A percentile compares a stretch with the other conserved stretches of the same genome.
These are phyloP conservation scores for Ridgeia piscesae DNA, from an alignment of 1,140 invertebrate genomes.

Conservation along the genomic window DNA sequence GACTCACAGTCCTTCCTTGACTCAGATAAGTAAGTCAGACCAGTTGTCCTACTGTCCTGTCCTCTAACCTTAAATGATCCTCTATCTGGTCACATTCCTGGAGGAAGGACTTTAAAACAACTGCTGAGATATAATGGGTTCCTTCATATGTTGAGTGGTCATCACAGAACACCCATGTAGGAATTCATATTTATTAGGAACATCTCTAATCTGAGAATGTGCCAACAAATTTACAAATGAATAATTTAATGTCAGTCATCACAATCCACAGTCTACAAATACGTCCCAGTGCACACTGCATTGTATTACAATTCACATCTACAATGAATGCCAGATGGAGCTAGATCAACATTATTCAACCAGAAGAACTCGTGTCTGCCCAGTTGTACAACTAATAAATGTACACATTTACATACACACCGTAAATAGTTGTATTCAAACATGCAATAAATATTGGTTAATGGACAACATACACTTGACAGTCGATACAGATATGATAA, in stretches of 20 bases:
- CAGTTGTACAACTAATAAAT: not conserved
- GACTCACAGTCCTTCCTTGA: too few species aligned
- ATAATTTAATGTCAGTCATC: not conserved
- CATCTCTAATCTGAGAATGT: constrained; percentile 7
- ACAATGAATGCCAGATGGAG: too few species aligned
- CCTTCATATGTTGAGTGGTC: not conserved
- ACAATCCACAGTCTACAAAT: not conserved
- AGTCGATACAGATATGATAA: not conserved
- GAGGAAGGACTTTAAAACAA: too few species aligned
- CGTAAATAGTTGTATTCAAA: not conserved
- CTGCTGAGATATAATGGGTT: not conserved
- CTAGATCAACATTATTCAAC: not conserved
- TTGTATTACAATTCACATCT: too few species aligned
- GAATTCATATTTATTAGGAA: not conserved
- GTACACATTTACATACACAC: not conserved
- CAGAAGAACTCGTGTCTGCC: not conserved
- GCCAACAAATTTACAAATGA: not conserved
- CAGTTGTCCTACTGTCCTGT: too few species aligned
- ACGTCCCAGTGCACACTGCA: not conserved
- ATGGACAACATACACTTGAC: too few species aligned
- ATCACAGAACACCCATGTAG: not conserved
- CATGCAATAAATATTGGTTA: constrained; percentile 7
- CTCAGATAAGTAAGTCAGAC: too few species aligned
- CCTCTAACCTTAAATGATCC: not conserved
- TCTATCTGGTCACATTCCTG: not conserved